Evolutionary conservation across 1,140 invertebrate genomes (phyloP).

Genomic region (Macrocentrus cingulum): DNA sequence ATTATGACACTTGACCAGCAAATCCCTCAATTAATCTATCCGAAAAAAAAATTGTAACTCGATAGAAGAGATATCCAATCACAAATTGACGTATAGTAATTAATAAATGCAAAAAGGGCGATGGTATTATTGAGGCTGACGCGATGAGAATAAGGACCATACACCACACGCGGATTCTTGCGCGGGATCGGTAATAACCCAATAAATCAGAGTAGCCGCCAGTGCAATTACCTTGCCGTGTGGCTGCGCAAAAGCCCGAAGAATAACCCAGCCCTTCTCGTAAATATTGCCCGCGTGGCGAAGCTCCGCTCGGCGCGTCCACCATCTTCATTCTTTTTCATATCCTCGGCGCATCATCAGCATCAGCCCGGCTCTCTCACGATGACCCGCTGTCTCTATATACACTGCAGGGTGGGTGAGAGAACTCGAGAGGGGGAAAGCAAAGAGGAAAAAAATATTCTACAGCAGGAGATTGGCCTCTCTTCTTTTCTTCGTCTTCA

Average conservation of each 20-base stretch:
- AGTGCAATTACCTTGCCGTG: conserved; percentile 48
- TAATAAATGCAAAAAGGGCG: too few species aligned
- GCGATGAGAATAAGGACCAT: conserved; percentile 35
- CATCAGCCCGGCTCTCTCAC: conserved; percentile 11
- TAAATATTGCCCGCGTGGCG: conserved; percentile 48
- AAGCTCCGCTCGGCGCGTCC: conserved; percentile 22
- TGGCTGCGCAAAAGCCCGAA: conserved; percentile 34
- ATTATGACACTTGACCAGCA: too few species aligned
- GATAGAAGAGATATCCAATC: too few species aligned
- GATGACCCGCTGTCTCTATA: neutral
- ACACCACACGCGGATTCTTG: conserved; percentile 41
- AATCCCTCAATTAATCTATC: too few species aligned
- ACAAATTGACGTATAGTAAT: too few species aligned
- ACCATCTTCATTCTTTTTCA: conserved; percentile 27
- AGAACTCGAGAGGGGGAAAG: too few species aligned
- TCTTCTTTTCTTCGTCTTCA: conserved; percentile 23
- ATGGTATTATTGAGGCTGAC: too few species aligned
- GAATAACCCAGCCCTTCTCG: conserved; percentile 49
- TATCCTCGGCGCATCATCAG: neutral
- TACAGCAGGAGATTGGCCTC: neutral
- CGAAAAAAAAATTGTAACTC: too few species aligned
- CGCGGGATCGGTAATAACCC: conserved; percentile 51
- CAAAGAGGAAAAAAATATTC: conserved; percentile 2
- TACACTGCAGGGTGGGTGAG: too few species aligned
- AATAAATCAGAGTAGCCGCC: conserved; percentile 52